Conservation (phyloP, 1,140 invertebrate species). For the Brachionus plicatilis region DNA sequence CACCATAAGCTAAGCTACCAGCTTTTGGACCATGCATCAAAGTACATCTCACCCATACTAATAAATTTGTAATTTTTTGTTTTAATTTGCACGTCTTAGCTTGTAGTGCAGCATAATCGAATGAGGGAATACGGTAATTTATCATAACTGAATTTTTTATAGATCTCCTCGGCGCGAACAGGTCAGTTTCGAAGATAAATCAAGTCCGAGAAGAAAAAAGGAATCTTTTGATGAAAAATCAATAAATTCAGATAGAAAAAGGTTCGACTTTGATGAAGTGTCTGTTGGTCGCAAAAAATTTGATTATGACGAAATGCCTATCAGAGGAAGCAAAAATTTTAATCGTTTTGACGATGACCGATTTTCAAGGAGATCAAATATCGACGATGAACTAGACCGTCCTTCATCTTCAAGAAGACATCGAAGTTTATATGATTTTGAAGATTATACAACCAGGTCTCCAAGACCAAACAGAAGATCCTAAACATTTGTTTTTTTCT, state of each 20-base stretch:
- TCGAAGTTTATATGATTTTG: conserved; percentile 10
- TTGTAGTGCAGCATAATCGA: no score
- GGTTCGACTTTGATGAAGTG: not conserved
- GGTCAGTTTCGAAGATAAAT: not conserved
- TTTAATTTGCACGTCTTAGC: no score
- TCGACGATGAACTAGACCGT: not conserved
- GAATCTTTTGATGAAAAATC: not conserved
- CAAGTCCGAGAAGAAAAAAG: not conserved
- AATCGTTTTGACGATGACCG: not conserved
- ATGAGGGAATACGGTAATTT: no score
- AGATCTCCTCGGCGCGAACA: not conserved
- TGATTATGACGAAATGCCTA: not conserved
- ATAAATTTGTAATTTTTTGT: no score
- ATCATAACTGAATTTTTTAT: not conserved
- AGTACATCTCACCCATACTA: no score
- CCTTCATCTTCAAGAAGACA: not conserved
- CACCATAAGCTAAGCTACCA: no score
- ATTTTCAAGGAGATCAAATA: not conserved
- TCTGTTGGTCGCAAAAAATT: not conserved
- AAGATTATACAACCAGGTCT: not conserved
- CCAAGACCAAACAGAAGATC: not conserved
- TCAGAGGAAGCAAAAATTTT: not conserved
- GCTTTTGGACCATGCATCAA: no score
- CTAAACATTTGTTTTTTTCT: not conserved
- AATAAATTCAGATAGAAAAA: not conserved